Percentiles rank a stretch among this genome's conserved stretches.
Evolutionary conservation across 2,797 vertebrate species (phyloP).

Genomic region (Myripristis murdjan): DNA sequence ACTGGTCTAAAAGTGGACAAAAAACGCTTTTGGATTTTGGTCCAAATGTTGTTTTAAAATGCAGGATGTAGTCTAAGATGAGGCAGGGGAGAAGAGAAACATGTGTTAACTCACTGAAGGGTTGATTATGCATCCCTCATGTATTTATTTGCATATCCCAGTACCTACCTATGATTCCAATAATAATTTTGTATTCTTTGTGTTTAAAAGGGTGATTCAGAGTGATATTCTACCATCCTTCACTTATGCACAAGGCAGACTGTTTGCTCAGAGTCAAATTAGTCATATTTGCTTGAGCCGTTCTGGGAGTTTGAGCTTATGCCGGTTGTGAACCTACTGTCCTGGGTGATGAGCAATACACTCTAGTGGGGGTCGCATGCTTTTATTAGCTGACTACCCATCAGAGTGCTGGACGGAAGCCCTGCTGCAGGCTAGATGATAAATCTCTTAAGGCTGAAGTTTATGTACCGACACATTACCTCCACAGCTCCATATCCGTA

Average conservation of each 20-base stretch:
- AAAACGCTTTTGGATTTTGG: too few relatives aligned
- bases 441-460: slow-evolving; percentile 51
- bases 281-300: neutral
- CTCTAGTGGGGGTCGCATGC: slow-evolving; percentile 36
- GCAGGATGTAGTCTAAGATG: too few relatives aligned
- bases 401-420: slow-evolving; percentile 40
- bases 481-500: slow-evolving; percentile 31
- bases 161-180: too few relatives aligned
- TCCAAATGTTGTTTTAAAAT: too few relatives aligned
- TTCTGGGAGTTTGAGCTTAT: slow-evolving; percentile 17
- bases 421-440: slow-evolving; percentile 42
- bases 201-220: too few relatives aligned
- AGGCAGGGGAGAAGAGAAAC: too few relatives aligned
- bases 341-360: slow-evolving; percentile 46
- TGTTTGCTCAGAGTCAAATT: too few relatives aligned
- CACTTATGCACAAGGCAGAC: too few relatives aligned
- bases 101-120: neutral
- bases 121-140: neutral
- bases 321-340: slow-evolving; percentile 23
- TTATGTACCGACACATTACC: slow-evolving; percentile 32
- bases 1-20: too few relatives aligned
- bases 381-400: slow-evolving; percentile 63
- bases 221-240: too few relatives aligned
- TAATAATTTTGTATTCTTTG: too few relatives aligned
- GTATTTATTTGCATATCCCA: neutral